A percentile compares a stretch with the other conserved stretches of the same genome.
Evolutionary conservation across 1,140 invertebrate genomes (phyloP).

Genomic region (Drosophila oshimai): DNA sequence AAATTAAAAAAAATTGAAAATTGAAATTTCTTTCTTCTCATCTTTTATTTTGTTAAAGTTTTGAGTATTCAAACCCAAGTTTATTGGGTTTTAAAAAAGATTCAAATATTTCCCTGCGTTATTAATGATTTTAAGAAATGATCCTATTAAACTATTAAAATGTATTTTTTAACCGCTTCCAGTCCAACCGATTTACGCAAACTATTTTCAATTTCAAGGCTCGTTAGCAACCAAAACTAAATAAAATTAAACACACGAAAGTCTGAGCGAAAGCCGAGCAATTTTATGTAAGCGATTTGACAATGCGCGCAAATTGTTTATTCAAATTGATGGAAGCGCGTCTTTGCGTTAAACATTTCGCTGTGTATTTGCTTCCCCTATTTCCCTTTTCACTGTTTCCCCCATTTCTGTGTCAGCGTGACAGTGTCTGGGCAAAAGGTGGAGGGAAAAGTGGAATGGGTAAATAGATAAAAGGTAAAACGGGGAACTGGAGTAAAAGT

Average conservation of each 20-base stretch:
- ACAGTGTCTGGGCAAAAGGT: slow-evolving; percentile 12
- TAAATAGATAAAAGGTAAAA: not conserved
- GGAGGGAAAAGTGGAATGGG: not conserved
- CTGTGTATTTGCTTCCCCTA: not conserved
- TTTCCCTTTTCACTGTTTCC: not conserved
- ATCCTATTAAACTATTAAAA: too few relatives aligned
- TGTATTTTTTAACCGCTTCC: slow-evolving; percentile 4
- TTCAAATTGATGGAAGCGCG: slow-evolving; percentile 62
- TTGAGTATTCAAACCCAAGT: too few relatives aligned
- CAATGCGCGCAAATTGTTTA: slow-evolving; percentile 66
- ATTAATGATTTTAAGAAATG: too few relatives aligned
- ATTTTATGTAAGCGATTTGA: slow-evolving; percentile 63
- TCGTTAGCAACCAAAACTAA: slow-evolving; percentile 19
- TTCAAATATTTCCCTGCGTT: too few relatives aligned
- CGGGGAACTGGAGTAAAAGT: not conserved
- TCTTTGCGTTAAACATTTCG: slow-evolving; percentile 57
- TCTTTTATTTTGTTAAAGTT: too few relatives aligned
- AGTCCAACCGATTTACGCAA: slow-evolving; percentile 19
- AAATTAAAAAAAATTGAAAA: too few relatives aligned
- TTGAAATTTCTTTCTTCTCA: too few relatives aligned
- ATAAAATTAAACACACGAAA: slow-evolving; percentile 28
- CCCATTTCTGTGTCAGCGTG: slow-evolving; percentile 52
- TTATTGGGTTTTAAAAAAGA: too few relatives aligned
- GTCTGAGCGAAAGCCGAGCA: slow-evolving; percentile 20
- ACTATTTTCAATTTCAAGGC: not conserved